Conservation (phyloP, 1,140 invertebrate species). For the Orchestia grillus region DNA sequence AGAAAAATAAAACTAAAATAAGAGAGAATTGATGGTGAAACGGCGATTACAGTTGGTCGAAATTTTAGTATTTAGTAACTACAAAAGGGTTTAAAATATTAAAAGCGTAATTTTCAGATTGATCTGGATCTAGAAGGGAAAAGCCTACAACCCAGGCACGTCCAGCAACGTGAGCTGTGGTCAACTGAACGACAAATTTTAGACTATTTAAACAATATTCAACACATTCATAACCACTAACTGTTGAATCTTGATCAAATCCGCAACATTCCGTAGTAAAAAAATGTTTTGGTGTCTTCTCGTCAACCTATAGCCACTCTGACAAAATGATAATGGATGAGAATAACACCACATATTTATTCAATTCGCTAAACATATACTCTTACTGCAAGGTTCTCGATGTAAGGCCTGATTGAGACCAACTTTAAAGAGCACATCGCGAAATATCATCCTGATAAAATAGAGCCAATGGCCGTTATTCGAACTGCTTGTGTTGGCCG, state of each 20-base stretch:
- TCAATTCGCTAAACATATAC: neutral
- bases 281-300: no score
- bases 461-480: neutral
- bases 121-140: no score
- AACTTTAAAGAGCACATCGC: neutral
- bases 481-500: neutral
- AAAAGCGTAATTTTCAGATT: no score
- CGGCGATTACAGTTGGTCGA: no score
- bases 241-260: neutral
- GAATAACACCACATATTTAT: neutral
- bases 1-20: no score
- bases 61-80: no score
- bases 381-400: neutral
- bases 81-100: no score
- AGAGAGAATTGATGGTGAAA: no score
- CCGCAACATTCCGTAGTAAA: no score
- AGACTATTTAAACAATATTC: neutral
- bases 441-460: neutral
- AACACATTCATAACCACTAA: neutral
- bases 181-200: neutral
- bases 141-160: no score
- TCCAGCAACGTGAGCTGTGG: neutral
- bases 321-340: neutral
- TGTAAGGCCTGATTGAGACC: neutral
- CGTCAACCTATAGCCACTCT: neutral